A percentile compares a stretch with the other conserved stretches of the same genome.
Conservation (phyloP, 2,797 vertebrate genomes). For the Chrosomus eos region DNA sequence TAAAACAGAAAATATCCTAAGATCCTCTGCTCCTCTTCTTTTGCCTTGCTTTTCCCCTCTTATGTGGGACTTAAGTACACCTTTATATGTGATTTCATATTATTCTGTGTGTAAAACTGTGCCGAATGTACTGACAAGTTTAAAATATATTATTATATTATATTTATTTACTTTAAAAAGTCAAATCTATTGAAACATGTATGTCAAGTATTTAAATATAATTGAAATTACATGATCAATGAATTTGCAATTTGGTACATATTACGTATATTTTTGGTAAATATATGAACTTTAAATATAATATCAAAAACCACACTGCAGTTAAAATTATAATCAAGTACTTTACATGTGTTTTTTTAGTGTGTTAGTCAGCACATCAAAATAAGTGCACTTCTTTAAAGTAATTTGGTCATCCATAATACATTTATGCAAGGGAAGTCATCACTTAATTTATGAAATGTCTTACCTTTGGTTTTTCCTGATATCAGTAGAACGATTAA, state of each 20-base stretch:
- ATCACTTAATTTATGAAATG: not conserved
- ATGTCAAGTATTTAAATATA: not conserved
- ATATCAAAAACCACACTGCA: not conserved
- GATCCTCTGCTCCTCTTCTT: too few species aligned
- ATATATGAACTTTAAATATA: not conserved
- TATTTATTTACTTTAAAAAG: too few species aligned
- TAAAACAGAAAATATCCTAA: too few species aligned
- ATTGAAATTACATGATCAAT: not conserved
- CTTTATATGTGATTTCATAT: not conserved
- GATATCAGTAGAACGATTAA: not conserved
- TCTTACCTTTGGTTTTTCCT: constrained; percentile 1
- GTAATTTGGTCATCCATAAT: not conserved
- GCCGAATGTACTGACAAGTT: not conserved
- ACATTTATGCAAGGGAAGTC: not conserved
- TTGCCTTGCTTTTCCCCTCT: too few species aligned
- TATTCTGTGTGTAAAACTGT: not conserved
- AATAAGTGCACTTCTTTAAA: not conserved
- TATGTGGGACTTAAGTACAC: not conserved
- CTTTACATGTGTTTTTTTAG: not conserved
- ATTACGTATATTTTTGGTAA: too few species aligned
- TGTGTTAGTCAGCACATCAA: not conserved
- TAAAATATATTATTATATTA: too few species aligned
- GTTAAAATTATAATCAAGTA: not conserved
- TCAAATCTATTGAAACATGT: not conserved
- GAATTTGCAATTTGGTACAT: not conserved